phyloP scores from a whole-genome alignment of 1,140 invertebrate genomes.

The Hestina assimilis region DNA sequence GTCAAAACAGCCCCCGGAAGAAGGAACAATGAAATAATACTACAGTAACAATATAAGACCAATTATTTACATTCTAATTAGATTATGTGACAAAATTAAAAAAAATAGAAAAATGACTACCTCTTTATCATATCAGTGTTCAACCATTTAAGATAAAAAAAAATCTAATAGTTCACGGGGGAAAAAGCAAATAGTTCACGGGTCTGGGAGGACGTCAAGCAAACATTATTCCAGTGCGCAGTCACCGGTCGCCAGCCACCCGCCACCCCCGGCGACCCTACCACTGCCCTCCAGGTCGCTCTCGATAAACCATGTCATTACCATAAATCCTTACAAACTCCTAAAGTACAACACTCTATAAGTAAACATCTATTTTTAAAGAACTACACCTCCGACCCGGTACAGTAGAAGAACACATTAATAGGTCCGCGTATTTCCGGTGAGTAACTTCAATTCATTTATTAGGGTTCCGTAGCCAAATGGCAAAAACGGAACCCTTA shows the following conservation, averaged over 20 bases:
- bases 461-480: too few species aligned
- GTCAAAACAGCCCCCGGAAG: too few species aligned
- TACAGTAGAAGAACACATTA: constrained; percentile 9
- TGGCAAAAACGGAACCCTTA: too few species aligned
- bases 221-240: too few species aligned
- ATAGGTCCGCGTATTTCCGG: neutral
- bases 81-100: too few species aligned
- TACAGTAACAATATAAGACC: too few species aligned
- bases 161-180: neutral
- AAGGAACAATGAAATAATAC: too few species aligned
- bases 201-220: neutral
- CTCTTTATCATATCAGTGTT: too few species aligned
- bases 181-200: neutral
- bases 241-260: neutral
- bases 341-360: constrained; percentile 13
- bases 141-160: too few species aligned
- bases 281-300: constrained; percentile 1
- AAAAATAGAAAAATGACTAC: too few species aligned
- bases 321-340: constrained; percentile 13
- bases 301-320: constrained; percentile 19
- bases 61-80: too few species aligned
- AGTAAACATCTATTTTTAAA: constrained; percentile 17
- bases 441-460: neutral
- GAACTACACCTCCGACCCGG: constrained; percentile 7
- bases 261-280: neutral